Conservation (phyloP, 2,113 vertebrate species). For the Oncorhynchus nerka region DNA sequence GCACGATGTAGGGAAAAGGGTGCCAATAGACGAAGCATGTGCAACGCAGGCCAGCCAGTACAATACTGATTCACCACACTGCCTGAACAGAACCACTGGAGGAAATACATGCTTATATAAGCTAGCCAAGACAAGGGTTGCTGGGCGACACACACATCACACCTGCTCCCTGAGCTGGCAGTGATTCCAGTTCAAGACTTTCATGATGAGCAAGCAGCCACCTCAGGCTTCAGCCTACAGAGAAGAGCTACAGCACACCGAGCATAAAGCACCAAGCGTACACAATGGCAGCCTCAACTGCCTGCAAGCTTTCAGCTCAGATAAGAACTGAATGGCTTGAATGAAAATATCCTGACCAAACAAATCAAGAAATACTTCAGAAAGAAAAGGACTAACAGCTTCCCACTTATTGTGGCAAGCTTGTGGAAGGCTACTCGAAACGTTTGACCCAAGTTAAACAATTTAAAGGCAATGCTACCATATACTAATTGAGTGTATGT, state of each 20-base stretch:
- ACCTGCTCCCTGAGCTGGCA: conserved; percentile 8
- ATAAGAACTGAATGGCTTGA: not conserved
- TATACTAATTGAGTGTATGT: too few species aligned
- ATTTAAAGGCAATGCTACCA: too few species aligned
- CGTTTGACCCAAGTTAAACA: too few species aligned
- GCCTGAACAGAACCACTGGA: conserved; percentile 22
- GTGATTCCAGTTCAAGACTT: conserved; percentile 11
- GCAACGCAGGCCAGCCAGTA: not conserved
- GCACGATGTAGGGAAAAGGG: too few species aligned
- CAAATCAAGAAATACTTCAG: not conserved
- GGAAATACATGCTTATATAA: conserved; percentile 21
- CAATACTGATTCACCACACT: not conserved
- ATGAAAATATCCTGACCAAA: not conserved
- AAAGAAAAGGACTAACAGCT: not conserved
- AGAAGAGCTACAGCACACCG: conserved; percentile 15
- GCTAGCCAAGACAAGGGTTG: conserved; percentile 39
- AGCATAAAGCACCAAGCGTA: not conserved
- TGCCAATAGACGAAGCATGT: not conserved
- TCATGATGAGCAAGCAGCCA: conserved; percentile 30
- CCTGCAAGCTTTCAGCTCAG: not conserved
- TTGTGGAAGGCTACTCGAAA: too few species aligned
- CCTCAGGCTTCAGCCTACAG: conserved; percentile 19
- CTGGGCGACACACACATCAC: conserved; percentile 42
- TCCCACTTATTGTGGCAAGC: too few species aligned
- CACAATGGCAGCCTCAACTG: not conserved